Conservation (phyloP, 1,140 invertebrate genomes). For the Magallana gigas region DNA sequence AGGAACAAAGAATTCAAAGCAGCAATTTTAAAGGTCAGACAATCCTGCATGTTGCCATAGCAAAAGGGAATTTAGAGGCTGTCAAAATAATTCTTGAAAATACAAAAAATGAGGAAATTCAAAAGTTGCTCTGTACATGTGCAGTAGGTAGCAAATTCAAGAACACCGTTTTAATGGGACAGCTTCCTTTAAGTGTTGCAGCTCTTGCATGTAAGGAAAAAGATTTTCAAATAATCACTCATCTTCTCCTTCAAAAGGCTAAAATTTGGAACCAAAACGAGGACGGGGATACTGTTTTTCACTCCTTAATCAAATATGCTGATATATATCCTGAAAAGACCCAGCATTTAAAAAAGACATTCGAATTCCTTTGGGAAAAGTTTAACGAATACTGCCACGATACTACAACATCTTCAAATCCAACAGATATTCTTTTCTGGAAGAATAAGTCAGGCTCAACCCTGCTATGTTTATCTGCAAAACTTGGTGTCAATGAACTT, state of each 20-base stretch:
- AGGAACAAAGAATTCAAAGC: conserved; percentile 45
- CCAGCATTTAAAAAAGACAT: conserved; percentile 54
- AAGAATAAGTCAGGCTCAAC: conserved; percentile 60
- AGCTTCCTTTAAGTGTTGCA: conserved; percentile 65
- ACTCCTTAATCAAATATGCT: conserved; percentile 65
- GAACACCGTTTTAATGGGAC: conserved; percentile 67
- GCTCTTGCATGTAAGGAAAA: conserved; percentile 63
- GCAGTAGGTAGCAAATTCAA: conserved; percentile 56
- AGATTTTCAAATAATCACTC: conserved; percentile 43
- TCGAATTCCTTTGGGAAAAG: conserved; percentile 46
- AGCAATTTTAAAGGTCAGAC: conserved; percentile 66
- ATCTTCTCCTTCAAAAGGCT: conserved; percentile 57
- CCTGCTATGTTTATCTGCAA: conserved; percentile 61
- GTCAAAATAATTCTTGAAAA: conserved; percentile 53
- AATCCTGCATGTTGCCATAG: conserved; percentile 65
- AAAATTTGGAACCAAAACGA: conserved; percentile 53
- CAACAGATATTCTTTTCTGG: conserved; percentile 57
- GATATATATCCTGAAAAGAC: conserved; percentile 61
- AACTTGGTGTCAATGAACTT: conserved; percentile 56
- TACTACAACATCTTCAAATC: background rate
- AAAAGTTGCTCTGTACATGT: conserved; percentile 46
- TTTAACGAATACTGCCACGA: background rate
- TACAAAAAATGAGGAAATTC: background rate
- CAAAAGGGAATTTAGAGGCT: conserved; percentile 58
- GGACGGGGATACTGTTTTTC: conserved; percentile 64